Evolutionary conservation across 2,888 invertebrate genomes (phyloP).

Genomic region (Miltochrista miniata): DNA sequence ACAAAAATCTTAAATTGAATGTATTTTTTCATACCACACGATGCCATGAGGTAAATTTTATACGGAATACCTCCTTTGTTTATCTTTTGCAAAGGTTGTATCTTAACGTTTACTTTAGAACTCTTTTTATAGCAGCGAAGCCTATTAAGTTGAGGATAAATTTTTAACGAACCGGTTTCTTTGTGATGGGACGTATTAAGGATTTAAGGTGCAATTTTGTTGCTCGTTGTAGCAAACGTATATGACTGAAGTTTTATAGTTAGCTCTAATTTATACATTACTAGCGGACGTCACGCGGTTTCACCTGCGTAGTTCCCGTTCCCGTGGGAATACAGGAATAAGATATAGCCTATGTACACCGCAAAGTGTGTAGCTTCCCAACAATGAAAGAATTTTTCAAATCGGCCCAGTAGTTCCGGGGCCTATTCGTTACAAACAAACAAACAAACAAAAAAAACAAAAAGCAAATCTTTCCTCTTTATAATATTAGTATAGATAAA

Average conservation of each 20-base stretch:
- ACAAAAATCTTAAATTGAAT: neutral
- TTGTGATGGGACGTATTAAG: constrained; percentile 29
- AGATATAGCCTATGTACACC: no score
- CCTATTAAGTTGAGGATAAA: constrained; percentile 31
- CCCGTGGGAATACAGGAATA: no score
- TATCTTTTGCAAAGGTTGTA: constrained; percentile 24
- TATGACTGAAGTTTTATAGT: neutral
- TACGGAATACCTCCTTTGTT: constrained; percentile 21
- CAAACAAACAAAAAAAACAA: no score
- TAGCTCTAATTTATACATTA: neutral
- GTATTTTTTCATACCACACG: neutral
- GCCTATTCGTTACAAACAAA: no score
- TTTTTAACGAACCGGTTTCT: constrained; percentile 31
- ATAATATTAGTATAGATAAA: no score
- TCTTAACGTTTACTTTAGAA: constrained; percentile 26
- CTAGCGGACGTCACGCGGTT: no score
- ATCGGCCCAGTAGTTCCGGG: no score
- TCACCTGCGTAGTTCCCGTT: no score
- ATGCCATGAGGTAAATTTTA: constrained; percentile 1
- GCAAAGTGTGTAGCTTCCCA: no score
- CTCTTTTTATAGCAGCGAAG: constrained; percentile 27
- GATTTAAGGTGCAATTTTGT: constrained; percentile 31
- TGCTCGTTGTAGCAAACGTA: constrained; percentile 15
- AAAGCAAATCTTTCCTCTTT: no score
- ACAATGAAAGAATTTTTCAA: no score